phyloP scores from a whole-genome alignment of 2,888 invertebrate species.

The Stenchaetothrips biformis region DNA sequence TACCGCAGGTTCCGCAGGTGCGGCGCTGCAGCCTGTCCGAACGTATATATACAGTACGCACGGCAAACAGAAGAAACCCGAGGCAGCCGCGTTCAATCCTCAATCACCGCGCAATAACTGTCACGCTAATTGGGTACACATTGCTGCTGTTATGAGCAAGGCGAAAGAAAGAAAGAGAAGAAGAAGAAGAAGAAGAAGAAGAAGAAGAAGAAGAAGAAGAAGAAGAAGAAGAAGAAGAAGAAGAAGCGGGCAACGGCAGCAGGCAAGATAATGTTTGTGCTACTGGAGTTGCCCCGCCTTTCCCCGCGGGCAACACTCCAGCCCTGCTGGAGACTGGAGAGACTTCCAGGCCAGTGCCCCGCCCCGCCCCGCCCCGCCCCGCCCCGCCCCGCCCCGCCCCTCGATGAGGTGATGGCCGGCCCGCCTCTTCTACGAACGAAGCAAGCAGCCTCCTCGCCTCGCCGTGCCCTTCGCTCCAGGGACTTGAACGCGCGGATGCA shows the following conservation, averaged over 20 bases:
- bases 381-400: too few relatives aligned
- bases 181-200: constrained; percentile 30
- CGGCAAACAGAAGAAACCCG: neutral
- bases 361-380: too few relatives aligned
- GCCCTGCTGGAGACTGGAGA: too few relatives aligned
- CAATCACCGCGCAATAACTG: constrained; percentile 16
- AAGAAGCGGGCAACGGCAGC: neutral
- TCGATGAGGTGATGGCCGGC: too few relatives aligned
- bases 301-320: constrained; percentile 27
- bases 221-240: neutral
- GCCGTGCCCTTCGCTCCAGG: too few relatives aligned
- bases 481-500: too few relatives aligned
- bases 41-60: neutral
- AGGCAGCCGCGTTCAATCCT: neutral
- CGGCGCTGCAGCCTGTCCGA: neutral
- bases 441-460: too few relatives aligned
- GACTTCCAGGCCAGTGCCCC: too few relatives aligned
- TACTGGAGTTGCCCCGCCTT: constrained; percentile 18
- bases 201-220: constrained; percentile 8
- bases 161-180: constrained; percentile 8
- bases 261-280: too few relatives aligned
- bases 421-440: too few relatives aligned
- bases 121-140: constrained; percentile 15
- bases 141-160: neutral
- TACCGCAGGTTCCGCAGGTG: neutral